These are phyloP conservation scores for Atethmia centrago DNA, from an alignment of 2,888 invertebrate genomes.

Conservation along the genomic window DNA sequence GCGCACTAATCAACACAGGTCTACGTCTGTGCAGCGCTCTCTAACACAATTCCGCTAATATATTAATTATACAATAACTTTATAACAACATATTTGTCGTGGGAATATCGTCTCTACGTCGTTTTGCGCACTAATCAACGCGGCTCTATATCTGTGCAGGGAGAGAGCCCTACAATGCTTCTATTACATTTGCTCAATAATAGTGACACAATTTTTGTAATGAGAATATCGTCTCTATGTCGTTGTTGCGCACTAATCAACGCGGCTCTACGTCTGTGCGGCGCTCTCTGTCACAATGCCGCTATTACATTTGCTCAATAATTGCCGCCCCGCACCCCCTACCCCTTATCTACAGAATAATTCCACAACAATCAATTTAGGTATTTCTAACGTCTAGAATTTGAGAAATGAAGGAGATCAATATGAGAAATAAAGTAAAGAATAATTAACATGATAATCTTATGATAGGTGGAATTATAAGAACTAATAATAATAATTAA, in stretches of 20 bases:
- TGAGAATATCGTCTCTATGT: slow-evolving; percentile 69
- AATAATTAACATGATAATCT: neutral
- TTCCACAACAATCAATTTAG: slow-evolving; percentile 37
- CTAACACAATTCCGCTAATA: too few relatives aligned
- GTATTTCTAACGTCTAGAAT: slow-evolving; percentile 11
- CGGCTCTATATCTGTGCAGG: too few relatives aligned
- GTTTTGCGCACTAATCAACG: too few relatives aligned
- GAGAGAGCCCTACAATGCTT: too few relatives aligned
- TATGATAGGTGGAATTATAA: neutral
- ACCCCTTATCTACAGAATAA: slow-evolving; percentile 35
- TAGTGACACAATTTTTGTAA: slow-evolving; percentile 23
- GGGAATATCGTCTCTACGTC: too few relatives aligned
- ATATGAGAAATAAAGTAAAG: neutral
- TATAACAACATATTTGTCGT: too few relatives aligned
- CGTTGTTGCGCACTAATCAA: slow-evolving; percentile 84
- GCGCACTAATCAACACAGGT: too few relatives aligned
- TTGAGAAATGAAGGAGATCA: slow-evolving; percentile 7
- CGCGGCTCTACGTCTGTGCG: slow-evolving; percentile 81
- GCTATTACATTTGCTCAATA: slow-evolving; percentile 90
- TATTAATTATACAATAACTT: too few relatives aligned
- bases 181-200: too few relatives aligned
- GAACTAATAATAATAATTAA: too few relatives aligned
- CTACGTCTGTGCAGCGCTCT: too few relatives aligned
- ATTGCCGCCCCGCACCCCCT: slow-evolving; percentile 79
- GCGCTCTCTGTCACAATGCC: slow-evolving; percentile 86